Base-by-base conservation (phyloP, 2,888 invertebrate genomes). In the Chrysolina americana region DNA sequence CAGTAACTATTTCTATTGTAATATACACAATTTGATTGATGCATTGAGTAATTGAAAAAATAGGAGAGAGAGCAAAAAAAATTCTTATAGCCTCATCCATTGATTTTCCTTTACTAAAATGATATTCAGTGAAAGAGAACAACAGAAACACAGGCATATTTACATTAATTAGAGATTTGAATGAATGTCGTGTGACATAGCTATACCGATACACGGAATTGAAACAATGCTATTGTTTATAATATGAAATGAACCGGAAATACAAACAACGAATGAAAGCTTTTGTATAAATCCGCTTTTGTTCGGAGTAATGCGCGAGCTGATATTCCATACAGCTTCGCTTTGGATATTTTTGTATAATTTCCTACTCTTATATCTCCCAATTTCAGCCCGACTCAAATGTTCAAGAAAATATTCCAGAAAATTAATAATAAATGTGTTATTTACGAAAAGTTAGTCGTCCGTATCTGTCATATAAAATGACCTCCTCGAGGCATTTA, bases 261-360 rank as follows among this genome's bases (percentile, higher is more conserved):
- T 28, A 5, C 4, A 17, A 53, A 21, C 17, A 17, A 53, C 15
- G 5, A 53, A 5, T 21, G 21, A 53, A 21, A 21, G 53, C 53
- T 23, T 53, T 53, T 53, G 53, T 53, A 13, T 21, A 21, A 53
- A 21, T 21, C 53, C 53, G 19, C 21, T 21, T 53, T 53, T 0
- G 19, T 15, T 19, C 53, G 1, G 53, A 21, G 23, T 13, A 21
- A 21, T 53, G 21, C 21, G 13, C 53, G 53, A 53, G 19, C 21
- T 21, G 53, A 53, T 53, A 53, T 53, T 53, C 11, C 53, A 53
- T 11, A 53, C 11, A 21, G 5, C 53, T 53, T 23, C 53, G 53
- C 53, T 53, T 53, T 53, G 53, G 53, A 21, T 53, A 53, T 53
- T 53, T 53, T 53, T 53, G 53, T 53, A 53, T 23, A 53, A 21